phyloP scores from a whole-genome alignment of 2,888 invertebrate genomes.

The Volucella inanis region DNA sequence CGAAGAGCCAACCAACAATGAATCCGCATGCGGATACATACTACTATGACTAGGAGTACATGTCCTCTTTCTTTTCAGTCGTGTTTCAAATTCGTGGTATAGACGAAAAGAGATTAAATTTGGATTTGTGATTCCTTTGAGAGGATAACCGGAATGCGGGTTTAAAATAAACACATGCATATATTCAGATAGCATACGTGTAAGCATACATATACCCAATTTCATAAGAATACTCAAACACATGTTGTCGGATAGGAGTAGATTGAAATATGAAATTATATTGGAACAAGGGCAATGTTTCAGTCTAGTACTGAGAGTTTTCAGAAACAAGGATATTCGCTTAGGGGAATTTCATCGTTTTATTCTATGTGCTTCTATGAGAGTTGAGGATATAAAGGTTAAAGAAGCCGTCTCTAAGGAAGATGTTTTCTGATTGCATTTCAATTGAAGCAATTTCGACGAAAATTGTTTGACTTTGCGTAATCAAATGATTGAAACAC shows the following conservation, averaged over 20 bases:
- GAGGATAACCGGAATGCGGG: constrained; percentile 37
- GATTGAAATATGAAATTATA: constrained; percentile 46
- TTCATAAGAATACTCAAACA: neutral
- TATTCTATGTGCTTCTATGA: neutral
- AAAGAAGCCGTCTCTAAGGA: neutral
- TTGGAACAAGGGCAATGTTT: constrained; percentile 49
- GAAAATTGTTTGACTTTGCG: constrained; percentile 19
- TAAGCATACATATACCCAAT: no score
- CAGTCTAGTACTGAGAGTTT: constrained; percentile 17
- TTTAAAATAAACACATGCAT: no score
- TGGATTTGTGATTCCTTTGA: constrained; percentile 53
- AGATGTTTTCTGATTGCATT: constrained; percentile 37
- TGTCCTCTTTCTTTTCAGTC: no score
- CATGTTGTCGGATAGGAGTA: neutral
- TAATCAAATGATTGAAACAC: constrained; percentile 32
- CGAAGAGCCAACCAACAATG: neutral
- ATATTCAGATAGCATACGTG: neutral
- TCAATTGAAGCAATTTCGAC: constrained; percentile 48
- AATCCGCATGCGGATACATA: neutral
- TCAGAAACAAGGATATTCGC: constrained; percentile 39
- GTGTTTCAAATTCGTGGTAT: neutral
- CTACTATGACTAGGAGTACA: no score
- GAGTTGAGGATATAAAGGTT: neutral
- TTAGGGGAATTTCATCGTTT: constrained; percentile 33
- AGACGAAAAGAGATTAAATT: constrained; percentile 41